Conservation (phyloP, 2,888 invertebrate genomes). For the Lasioglossum lativentre region DNA sequence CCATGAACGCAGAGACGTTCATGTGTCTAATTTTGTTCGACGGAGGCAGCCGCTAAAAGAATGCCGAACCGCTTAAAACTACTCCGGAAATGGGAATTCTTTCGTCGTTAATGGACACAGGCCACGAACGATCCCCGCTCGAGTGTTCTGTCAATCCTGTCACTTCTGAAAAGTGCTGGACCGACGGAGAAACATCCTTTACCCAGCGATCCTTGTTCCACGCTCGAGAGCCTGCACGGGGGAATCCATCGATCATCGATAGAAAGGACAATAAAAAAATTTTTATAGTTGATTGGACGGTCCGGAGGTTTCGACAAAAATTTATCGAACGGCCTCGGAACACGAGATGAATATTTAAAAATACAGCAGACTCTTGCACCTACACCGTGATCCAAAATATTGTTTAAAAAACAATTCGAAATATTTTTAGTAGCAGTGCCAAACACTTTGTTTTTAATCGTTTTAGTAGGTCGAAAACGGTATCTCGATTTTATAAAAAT, state of each 20-base stretch:
- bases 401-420: too few relatives aligned
- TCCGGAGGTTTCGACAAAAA: too few relatives aligned
- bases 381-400: too few relatives aligned
- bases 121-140: slow-evolving; percentile 35
- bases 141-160: slow-evolving; percentile 51
- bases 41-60: slow-evolving; percentile 57
- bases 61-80: slow-evolving; percentile 65
- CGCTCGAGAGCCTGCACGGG: not conserved
- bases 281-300: too few relatives aligned
- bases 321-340: too few relatives aligned
- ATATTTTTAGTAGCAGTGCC: too few relatives aligned
- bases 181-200: slow-evolving; percentile 24
- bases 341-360: too few relatives aligned
- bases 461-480: too few relatives aligned
- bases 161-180: slow-evolving; percentile 11
- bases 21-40: slow-evolving; percentile 64
- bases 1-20: slow-evolving; percentile 46
- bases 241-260: not conserved
- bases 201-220: not conserved
- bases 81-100: slow-evolving; percentile 71
- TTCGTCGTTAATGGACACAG: slow-evolving; percentile 63
- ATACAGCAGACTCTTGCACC: too few relatives aligned
- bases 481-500: too few relatives aligned
- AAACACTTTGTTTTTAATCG: too few relatives aligned
- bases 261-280: too few relatives aligned